phyloP scores from a whole-genome alignment of 2,797 vertebrate species.

The Centroberyx gerrardi region DNA sequence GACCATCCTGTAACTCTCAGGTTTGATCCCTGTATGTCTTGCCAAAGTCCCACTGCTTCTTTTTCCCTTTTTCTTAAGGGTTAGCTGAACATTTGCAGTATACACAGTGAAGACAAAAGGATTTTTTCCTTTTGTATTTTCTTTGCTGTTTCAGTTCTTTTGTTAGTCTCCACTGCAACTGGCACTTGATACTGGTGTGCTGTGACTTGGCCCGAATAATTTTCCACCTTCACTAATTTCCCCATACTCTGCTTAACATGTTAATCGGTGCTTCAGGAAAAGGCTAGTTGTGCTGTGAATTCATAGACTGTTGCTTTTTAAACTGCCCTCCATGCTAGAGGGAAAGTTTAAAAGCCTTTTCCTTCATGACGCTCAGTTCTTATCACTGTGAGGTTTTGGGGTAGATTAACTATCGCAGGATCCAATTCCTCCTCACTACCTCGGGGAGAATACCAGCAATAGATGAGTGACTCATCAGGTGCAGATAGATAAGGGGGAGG shows the following conservation, averaged over 20 bases:
- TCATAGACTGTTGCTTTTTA: conserved; percentile 23
- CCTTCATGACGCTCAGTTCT: background rate
- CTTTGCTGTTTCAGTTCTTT: conserved; percentile 21
- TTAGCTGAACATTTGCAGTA: too few relatives aligned
- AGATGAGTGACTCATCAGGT: conserved; percentile 29
- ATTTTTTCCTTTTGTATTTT: background rate
- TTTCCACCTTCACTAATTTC: conserved; percentile 30
- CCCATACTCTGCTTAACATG: conserved; percentile 26
- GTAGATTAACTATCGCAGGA: conserved; percentile 2
- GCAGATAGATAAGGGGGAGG: background rate
- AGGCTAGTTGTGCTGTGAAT: conserved; percentile 22
- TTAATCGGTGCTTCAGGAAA: conserved; percentile 30
- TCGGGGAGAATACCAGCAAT: conserved; percentile 8
- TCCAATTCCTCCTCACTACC: background rate
- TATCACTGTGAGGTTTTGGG: conserved; percentile 3
- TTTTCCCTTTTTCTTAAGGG: background rate
- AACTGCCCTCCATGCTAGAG: conserved; percentile 5
- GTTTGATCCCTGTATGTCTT: background rate
- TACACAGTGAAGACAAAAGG: background rate
- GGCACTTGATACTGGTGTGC: background rate
- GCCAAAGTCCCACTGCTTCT: background rate
- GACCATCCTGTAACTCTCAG: background rate
- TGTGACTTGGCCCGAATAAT: conserved; percentile 24
- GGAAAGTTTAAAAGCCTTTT: conserved; percentile 25
- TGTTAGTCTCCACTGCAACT: conserved; percentile 1